Evolutionary conservation across 2,888 invertebrate genomes (phyloP).

Genomic region (Eueremaeus valkanovi): DNA sequence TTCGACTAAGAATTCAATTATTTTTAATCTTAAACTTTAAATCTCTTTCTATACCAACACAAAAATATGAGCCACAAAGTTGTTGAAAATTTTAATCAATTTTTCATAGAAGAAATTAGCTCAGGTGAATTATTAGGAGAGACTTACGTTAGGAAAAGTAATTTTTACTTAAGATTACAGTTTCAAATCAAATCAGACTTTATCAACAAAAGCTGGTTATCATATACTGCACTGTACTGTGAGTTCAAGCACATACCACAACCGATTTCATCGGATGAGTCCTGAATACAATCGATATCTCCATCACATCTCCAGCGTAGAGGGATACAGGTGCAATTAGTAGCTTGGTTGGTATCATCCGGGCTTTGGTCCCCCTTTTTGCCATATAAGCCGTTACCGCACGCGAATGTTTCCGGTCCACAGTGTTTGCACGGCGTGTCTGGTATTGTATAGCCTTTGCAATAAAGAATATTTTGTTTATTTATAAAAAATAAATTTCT

Average conservation of each 20-base stretch:
- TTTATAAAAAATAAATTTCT: not conserved
- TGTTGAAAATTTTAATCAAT: too few species aligned
- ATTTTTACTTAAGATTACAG: too few species aligned
- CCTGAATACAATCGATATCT: conserved; percentile 65
- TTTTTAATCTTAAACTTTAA: too few species aligned
- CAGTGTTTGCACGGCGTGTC: conserved; percentile 33
- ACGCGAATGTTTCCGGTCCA: conserved; percentile 39
- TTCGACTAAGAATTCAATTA: not conserved
- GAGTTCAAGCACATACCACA: too few species aligned
- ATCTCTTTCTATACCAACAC: not conserved
- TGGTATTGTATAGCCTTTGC: conserved; percentile 6
- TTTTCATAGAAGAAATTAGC: not conserved
- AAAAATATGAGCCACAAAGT: too few species aligned
- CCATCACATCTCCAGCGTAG: conserved; percentile 79
- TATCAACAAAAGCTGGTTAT: not conserved
- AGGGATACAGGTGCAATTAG: conserved; percentile 48
- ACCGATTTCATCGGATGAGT: conserved; percentile 72
- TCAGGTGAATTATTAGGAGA: not conserved
- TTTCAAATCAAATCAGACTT: too few species aligned
- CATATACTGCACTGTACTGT: too few species aligned
- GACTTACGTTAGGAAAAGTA: too few species aligned
- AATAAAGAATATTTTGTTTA: not conserved
- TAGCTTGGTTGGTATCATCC: not conserved
- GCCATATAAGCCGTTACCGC: conserved; percentile 20
- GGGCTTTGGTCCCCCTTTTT: not conserved